Base-by-base conservation (phyloP, 2,797 vertebrate genomes). In the Pipistrellus pygmaeus region DNA sequence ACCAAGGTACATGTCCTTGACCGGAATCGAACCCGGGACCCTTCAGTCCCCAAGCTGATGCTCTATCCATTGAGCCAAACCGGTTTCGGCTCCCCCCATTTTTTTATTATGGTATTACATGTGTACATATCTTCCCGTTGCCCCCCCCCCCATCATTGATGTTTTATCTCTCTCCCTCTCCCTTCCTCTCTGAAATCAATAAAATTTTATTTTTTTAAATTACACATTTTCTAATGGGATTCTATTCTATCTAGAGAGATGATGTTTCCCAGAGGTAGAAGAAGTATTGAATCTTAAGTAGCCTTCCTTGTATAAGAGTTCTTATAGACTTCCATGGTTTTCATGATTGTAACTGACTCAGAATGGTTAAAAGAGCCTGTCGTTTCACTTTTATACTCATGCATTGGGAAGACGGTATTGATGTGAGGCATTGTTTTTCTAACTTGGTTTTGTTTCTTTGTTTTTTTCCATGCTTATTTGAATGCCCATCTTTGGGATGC, bases 251-350 rank as follows among this genome's bases (percentile, higher is more conserved):
- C 2, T 48, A 84, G 13, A 60, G 38, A 90, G 90, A 46, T 57
- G 30, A 35, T 88, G 5, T 30, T 94, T 93, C 85, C 80, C 23
- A 90, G 32, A 81, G 57, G 18, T 83, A 68, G 38, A 91, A 75
- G 80, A 91, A 57, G 85, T 64, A 51, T 3, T 93, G 51, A 80
- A 14, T 94, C 9, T 62, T 93, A 72, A 64, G 23, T 82, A 53
- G 4, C 81, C 32, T 87, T 85, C 18, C 23, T 85, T 66, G 2
- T 83, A n/a, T 60, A 32, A 82, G n/a, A 78, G 8, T 85, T 92
- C 32, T 80, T 88, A 20, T 3, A 64, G 53, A 57, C 41, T 66
- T 66, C 23, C 64, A 5, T 13, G 60, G 41, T 90, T 93, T 91
- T 93, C 7, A 10, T 88, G 35, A 78, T 91, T 90, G 17, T 73